Evolutionary conservation across 2,797 vertebrate genomes (phyloP).

Genomic region (Chelmon rostratus): DNA sequence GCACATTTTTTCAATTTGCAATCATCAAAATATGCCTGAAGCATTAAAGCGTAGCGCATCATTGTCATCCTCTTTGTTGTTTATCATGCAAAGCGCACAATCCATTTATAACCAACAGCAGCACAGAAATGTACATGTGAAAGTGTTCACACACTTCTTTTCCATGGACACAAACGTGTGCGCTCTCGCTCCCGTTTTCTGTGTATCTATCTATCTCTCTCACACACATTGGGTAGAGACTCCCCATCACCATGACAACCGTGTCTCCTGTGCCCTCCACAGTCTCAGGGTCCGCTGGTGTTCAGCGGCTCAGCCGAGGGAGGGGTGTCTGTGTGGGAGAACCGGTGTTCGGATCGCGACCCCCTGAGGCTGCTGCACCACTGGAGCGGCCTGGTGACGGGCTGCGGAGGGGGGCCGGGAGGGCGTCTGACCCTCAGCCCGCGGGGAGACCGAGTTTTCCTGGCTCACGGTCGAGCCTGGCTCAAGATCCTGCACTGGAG

Average conservation of each 20-base stretch:
- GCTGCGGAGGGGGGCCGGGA: conserved; percentile 66
- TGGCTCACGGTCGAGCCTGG: conserved; percentile 84
- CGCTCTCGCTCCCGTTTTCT: neutral
- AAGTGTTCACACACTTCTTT: conserved; percentile 52
- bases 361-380: conserved; percentile 82
- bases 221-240: conserved; percentile 53
- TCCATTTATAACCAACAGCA: conserved; percentile 69
- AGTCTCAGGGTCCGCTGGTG: conserved; percentile 89
- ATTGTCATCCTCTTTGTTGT: conserved; percentile 71
- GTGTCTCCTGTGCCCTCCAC: conserved; percentile 67
- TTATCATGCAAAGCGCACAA: conserved; percentile 70
- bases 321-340: conserved; percentile 88
- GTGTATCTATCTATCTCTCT: conserved; percentile 3
- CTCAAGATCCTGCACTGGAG: conserved; percentile 88
- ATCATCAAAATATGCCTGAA: conserved; percentile 70
- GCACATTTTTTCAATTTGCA: conserved; percentile 66
- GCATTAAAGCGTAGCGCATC: conserved; percentile 70
- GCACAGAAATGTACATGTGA: conserved; percentile 54
- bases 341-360: conserved; percentile 69
- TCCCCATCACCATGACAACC: conserved; percentile 83
- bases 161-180: conserved; percentile 47
- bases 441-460: conserved; percentile 81
- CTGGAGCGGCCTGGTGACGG: conserved; percentile 83
- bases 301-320: conserved; percentile 87
- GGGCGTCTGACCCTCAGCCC: conserved; percentile 83